Evolutionary conservation across 1,140 invertebrate genomes (phyloP).

Genomic region (Oncopeltus fasciatus): DNA sequence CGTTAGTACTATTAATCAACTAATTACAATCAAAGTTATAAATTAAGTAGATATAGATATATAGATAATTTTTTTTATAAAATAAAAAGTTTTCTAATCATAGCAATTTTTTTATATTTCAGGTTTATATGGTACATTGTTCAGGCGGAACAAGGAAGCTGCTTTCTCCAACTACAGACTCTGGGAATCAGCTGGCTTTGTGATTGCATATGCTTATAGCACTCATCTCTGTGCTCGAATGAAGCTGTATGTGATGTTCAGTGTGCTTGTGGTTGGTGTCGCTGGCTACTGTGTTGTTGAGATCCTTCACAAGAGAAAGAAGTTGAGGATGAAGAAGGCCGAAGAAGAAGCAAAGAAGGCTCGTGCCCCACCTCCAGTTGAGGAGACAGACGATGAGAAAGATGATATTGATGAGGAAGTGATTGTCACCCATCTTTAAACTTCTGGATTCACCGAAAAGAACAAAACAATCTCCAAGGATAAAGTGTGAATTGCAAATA

Average conservation of each 20-base stretch:
- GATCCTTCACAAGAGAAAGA: constrained; percentile 61
- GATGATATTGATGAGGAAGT: constrained; percentile 74
- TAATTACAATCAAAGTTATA: no score
- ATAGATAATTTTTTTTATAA: no score
- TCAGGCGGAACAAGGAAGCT: constrained; percentile 81
- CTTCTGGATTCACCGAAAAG: not conserved
- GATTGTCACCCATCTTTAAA: constrained; percentile 64
- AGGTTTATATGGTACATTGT: constrained; percentile 85
- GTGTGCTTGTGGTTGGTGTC: constrained; percentile 61
- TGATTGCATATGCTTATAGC: constrained; percentile 78
- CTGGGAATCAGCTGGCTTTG: constrained; percentile 86
- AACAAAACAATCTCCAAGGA: not conserved
- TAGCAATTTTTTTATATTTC: no score
- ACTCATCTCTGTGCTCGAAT: constrained; percentile 73
- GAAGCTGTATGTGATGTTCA: constrained; percentile 79
- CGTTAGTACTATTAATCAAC: no score
- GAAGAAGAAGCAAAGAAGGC: constrained; percentile 48
- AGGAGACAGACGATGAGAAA: constrained; percentile 66
- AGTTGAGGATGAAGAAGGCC: constrained; percentile 42
- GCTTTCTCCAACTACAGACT: constrained; percentile 92
- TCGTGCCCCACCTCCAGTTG: constrained; percentile 32
- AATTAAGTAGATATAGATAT: no score
- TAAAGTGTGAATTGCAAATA: not conserved
- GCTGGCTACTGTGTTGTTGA: constrained; percentile 71
- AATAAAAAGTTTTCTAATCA: no score